phyloP scores from a whole-genome alignment of 2,797 vertebrate genomes.

The Danio choprae region DNA sequence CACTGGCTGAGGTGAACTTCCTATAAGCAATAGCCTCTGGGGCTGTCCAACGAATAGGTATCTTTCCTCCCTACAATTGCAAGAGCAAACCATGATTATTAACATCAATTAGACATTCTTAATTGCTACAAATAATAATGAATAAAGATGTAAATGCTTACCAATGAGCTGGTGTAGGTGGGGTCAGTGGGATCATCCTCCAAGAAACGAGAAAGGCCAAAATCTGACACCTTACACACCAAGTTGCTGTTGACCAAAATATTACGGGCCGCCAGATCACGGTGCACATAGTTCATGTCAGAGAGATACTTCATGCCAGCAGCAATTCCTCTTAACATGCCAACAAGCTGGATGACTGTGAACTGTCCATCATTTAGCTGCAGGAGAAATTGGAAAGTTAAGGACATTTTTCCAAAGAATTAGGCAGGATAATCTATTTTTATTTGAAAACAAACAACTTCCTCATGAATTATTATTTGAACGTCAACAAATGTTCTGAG shows the following conservation, averaged over 20 bases:
- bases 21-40: slow-evolving; percentile 97
- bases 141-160: slow-evolving; percentile 69
- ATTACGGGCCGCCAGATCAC: slow-evolving; percentile 96
- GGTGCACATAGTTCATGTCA: slow-evolving; percentile 98
- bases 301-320: slow-evolving; percentile 98
- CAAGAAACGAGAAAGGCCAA: slow-evolving; percentile 94
- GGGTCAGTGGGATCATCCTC: slow-evolving; percentile 94
- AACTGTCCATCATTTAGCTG: slow-evolving; percentile 98
- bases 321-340: slow-evolving; percentile 95
- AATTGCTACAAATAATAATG: neutral
- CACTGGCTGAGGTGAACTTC: slow-evolving; percentile 98
- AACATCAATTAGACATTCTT: neutral
- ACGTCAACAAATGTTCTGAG: neutral
- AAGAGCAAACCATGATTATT: neutral
- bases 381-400: slow-evolving; percentile 35
- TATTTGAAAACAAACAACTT: neutral
- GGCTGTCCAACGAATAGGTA: slow-evolving; percentile 98
- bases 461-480: neutral
- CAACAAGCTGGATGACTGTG: slow-evolving; percentile 98
- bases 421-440: slow-evolving; percentile 3
- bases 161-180: slow-evolving; percentile 98
- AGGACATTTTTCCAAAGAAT: neutral
- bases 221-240: slow-evolving; percentile 98
- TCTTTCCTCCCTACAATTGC: slow-evolving; percentile 92
- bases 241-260: slow-evolving; percentile 98